Evolutionary conservation across 2,888 invertebrate genomes (phyloP), one percentile per base, ranked within the genome.

Genomic region (Campoplex capitator): DNA sequence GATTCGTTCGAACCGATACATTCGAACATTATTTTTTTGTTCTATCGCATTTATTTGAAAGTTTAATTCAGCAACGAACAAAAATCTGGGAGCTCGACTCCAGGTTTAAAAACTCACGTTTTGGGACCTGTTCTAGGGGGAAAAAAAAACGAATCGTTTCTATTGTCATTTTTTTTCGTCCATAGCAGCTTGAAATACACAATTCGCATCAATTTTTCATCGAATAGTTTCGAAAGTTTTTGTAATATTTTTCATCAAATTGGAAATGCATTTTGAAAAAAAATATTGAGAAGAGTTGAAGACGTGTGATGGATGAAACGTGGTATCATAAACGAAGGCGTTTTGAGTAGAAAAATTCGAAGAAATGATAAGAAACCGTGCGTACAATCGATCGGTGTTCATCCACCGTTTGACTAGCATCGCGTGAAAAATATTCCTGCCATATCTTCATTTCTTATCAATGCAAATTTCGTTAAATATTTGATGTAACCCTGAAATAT

Each of bases 401-500:
- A 16, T 73, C 8, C 54, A n/a, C 35, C 16, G n/a, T 18, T 35
- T 32, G 28, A 35, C 35, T 73, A 13, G 18, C 54, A 54, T 3
- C 7, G n/a, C 11, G 18, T 48, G 45, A 8, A 32, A 45, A 71
- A 71, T 16, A 32, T 42, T 45, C 42, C 23, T 23, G 23, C 23
- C 3, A 11, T 48, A 13, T 42, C 28, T 45, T 32, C n/a, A 18
- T 51, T 32, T 74, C 54, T 74, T 74, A 74, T 74, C 56, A 28
- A 74, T 51, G 35, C 48, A 80, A 18, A 32, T n/a, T 32, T 56
- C 38, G 28, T 32, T 38, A 45, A 81, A 67, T 16, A 74, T 54
- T 32, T 54, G 35, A 51, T 38, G 56, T 42, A 32, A 67, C 48
- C 8, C n/a, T 65, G 38, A 28, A 73, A 83, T 65, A 48, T 83